Evolutionary conservation across 2,888 invertebrate genomes (phyloP).

Genomic region (Julus scandinavius): DNA sequence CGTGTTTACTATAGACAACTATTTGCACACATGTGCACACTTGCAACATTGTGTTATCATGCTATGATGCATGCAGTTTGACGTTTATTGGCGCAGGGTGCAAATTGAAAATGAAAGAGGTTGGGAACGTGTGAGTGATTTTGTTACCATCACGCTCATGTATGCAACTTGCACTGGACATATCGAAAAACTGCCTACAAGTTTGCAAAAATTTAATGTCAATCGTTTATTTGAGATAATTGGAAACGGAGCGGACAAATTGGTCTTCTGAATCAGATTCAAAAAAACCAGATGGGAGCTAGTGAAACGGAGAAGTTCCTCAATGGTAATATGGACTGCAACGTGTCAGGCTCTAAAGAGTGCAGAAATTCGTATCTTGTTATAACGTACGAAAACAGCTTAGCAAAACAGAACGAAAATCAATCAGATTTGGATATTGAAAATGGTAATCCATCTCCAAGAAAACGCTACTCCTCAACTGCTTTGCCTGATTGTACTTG

Average conservation of each 20-base stretch:
- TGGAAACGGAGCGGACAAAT: background rate
- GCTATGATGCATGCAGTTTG: constrained; percentile 11
- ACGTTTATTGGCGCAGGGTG: constrained; percentile 7
- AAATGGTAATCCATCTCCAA: background rate
- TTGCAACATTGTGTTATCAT: background rate
- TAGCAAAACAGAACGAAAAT: background rate
- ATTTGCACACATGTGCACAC: constrained; percentile 33
- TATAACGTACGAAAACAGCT: constrained; percentile 14
- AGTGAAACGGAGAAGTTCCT: background rate
- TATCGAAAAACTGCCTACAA: background rate
- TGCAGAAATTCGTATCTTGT: constrained; percentile 27
- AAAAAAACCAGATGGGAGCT: background rate
- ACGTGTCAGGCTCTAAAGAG: background rate
- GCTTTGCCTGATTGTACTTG: constrained; percentile 54
- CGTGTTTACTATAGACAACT: constrained; percentile 19
- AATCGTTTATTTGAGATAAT: background rate
- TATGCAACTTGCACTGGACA: background rate
- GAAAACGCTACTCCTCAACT: background rate
- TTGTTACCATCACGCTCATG: background rate
- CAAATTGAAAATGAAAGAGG: constrained; percentile 41
- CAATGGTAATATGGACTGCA: constrained; percentile 20
- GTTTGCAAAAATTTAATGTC: background rate
- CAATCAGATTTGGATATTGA: constrained; percentile 41
- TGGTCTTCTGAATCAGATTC: background rate
- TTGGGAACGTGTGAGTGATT: background rate